Evolutionary conservation across 2,113 vertebrate species (phyloP).

Genomic region (Phodopus roborovskii): DNA sequence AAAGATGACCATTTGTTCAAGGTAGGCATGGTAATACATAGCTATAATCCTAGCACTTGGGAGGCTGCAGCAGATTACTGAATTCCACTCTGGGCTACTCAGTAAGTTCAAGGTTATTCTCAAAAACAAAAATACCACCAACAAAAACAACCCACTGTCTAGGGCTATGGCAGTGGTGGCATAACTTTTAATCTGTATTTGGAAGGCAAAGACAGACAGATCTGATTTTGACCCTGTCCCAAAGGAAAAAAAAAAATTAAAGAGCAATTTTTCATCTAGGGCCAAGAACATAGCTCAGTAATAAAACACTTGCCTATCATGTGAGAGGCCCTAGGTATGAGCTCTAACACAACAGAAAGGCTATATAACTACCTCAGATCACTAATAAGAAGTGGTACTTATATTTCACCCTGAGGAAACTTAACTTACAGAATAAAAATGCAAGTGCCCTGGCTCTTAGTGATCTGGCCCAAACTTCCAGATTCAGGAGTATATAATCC

Average conservation of each 20-base stretch:
- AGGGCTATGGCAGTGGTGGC: not conserved
- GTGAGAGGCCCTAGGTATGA: not conserved
- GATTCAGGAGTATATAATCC: not conserved
- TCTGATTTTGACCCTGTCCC: not conserved
- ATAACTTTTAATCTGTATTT: not conserved
- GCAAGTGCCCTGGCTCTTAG: not conserved
- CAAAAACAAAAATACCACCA: not conserved
- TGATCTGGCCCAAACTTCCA: conserved; percentile 13
- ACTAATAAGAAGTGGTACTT: not conserved
- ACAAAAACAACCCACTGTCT: not conserved
- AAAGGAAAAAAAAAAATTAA: not conserved
- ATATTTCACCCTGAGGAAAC: not conserved
- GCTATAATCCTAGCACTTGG: not conserved
- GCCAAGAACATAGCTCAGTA: not conserved
- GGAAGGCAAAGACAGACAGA: not conserved
- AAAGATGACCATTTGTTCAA: not conserved
- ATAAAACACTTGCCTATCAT: not conserved
- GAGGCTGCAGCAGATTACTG: not conserved
- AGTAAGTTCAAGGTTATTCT: not conserved
- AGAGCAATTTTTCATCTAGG: not conserved
- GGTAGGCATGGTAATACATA: not conserved
- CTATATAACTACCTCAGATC: not conserved
- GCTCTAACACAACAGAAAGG: not conserved
- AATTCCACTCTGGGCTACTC: not conserved
- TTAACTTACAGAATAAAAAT: conserved; percentile 18